phyloP scores from a whole-genome alignment of 2,888 invertebrate species.

The Sceliomorpha sp. region DNA sequence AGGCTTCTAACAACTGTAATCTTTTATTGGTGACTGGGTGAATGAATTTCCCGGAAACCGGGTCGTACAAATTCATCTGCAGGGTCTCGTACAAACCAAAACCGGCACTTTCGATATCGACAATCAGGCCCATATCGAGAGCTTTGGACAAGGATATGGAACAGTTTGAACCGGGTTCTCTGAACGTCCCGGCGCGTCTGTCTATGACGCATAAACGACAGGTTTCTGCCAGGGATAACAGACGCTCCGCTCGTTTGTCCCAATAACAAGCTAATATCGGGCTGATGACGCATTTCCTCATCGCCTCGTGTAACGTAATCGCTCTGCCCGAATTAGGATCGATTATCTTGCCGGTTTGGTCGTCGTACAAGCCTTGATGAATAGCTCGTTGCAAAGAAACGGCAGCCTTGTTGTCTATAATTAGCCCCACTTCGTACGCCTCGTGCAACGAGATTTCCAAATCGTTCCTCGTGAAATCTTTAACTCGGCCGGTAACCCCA shows the following conservation, averaged over 20 bases:
- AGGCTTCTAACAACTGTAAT: slow-evolving; percentile 87
- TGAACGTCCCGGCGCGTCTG: slow-evolving; percentile 88
- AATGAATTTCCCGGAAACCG: slow-evolving; percentile 84
- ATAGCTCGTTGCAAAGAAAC: slow-evolving; percentile 91
- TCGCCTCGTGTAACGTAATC: slow-evolving; percentile 91
- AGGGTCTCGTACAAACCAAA: slow-evolving; percentile 91
- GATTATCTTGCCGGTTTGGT: slow-evolving; percentile 89
- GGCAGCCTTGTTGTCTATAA: slow-evolving; percentile 90
- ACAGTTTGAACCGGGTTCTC: slow-evolving; percentile 85
- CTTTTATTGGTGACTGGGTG: slow-evolving; percentile 90
- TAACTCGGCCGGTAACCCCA: slow-evolving; percentile 86
- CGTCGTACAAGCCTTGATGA: slow-evolving; percentile 92
- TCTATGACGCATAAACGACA: slow-evolving; percentile 91
- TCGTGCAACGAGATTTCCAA: slow-evolving; percentile 87
- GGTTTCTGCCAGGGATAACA: slow-evolving; percentile 89
- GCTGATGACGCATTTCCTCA: slow-evolving; percentile 89
- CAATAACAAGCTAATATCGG: slow-evolving; percentile 91
- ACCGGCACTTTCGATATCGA: slow-evolving; percentile 92
- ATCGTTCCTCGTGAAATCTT: slow-evolving; percentile 85
- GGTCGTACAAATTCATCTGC: slow-evolving; percentile 89
- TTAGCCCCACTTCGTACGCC: slow-evolving; percentile 89
- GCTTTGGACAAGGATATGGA: slow-evolving; percentile 87
- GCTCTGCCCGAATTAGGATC: slow-evolving; percentile 90
- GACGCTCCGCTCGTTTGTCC: slow-evolving; percentile 87
- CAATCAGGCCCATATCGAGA: slow-evolving; percentile 88